phyloP scores from a whole-genome alignment of 1,140 invertebrate species.

The Drosophila ironensis region DNA sequence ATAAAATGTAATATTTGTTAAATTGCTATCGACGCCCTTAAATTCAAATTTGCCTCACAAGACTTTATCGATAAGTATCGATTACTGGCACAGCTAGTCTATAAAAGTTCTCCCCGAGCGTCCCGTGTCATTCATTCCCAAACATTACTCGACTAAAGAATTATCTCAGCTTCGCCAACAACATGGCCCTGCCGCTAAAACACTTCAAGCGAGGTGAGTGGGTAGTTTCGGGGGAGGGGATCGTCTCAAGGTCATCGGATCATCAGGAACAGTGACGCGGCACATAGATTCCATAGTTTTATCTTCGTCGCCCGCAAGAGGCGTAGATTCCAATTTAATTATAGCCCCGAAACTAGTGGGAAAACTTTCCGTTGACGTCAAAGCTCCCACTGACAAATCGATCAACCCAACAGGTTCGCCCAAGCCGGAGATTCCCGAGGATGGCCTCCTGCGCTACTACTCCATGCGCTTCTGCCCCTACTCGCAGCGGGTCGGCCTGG shows the following conservation, averaged over 20 bases:
- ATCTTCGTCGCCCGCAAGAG: conserved; percentile 9
- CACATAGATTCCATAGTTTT: conserved; percentile 32
- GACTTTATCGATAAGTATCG: conserved; percentile 17
- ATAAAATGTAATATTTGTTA: background rate
- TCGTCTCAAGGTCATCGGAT: conserved; percentile 24
- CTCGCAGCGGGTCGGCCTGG: conserved; percentile 91
- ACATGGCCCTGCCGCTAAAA: conserved; percentile 48
- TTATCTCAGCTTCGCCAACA: conserved; percentile 1
- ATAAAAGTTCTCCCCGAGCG: conserved; percentile 1
- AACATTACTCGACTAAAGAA: conserved; percentile 7
- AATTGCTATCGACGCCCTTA: too few relatives aligned
- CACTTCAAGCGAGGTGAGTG: conserved; percentile 72
- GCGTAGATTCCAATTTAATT: conserved; percentile 15
- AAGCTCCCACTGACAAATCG: conserved; percentile 9
- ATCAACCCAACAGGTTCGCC: conserved; percentile 83
- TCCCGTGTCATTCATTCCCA: background rate
- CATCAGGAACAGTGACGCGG: conserved; percentile 10
- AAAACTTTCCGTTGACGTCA: conserved; percentile 40
- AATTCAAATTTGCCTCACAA: too few relatives aligned
- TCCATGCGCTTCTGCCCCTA: conserved; percentile 96
- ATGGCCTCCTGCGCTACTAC: conserved; percentile 90
- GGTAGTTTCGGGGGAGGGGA: background rate
- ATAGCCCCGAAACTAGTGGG: conserved; percentile 10
- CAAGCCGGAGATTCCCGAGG: conserved; percentile 84
- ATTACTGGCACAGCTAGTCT: background rate